Evolutionary conservation across 2,797 vertebrate genomes (phyloP), one percentile per base, ranked within the genome.

Genomic region (Phaenicophaeus curvirostris): DNA sequence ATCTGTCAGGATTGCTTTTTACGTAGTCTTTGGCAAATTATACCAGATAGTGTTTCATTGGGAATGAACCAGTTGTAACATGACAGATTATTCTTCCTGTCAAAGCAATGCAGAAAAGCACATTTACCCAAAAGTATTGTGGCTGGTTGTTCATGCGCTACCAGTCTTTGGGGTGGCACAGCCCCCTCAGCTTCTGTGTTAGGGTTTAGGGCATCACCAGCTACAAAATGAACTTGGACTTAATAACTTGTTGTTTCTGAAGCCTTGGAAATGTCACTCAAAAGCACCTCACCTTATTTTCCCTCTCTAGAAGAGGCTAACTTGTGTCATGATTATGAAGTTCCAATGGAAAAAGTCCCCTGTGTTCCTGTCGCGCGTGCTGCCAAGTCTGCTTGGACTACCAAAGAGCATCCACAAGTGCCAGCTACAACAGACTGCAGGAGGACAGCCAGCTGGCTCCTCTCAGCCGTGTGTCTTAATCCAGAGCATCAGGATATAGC

Each of bases 81-180:
- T 48, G 21, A 48, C 46, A 48, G 46, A 23, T 23, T 48, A 23
- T 48, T 48, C 23, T 48, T 48, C 23, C 46, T 48, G 46, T 10
- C 54, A 39, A 42, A 15, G 25, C 39, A 53, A 8, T 23, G 4
- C 0, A 5, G 51, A 51, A 31, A 3, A 50, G 48, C 15, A 50
- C 51, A 39, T 14, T 20, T 51, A 15, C 42, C 8, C 13, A 9
- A 20, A 18, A 30, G n/a, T 8, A 1, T 1, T 1, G 2, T 21
- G 51, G 4, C 27, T 3, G 11, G 8, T 2, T 66, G 39, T n/a
- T 28, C 1, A 0, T 23, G 65, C 20, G 24, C 3, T 33, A 2
- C n/a, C n/a, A 23, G 28, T 11, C 0, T 20, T n/a, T 37, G 66
- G 42, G 80, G 61, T 35, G 83, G 37, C 65, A 37, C 55, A 54